Conservation (phyloP, 2,797 vertebrate species). For the Tachyglossus aculeatus region DNA sequence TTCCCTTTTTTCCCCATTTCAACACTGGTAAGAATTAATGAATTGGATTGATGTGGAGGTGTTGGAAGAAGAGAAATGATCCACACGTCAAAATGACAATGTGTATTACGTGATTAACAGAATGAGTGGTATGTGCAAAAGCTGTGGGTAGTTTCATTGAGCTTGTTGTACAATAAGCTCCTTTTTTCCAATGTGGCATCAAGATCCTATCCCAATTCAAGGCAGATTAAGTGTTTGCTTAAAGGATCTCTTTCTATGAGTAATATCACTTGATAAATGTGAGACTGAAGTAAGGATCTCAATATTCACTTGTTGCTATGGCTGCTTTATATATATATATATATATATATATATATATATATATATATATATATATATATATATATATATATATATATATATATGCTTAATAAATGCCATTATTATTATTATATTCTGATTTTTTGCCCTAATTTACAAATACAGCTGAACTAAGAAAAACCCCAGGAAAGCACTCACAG, state of each 20-base stretch:
- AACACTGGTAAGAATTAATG: slow-evolving; percentile 69
- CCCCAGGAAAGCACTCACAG: too few species aligned
- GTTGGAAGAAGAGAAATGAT: slow-evolving; percentile 74
- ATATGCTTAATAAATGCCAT: too few species aligned
- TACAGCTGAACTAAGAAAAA: too few species aligned
- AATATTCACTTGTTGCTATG: slow-evolving; percentile 44
- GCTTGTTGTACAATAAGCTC: slow-evolving; percentile 63
- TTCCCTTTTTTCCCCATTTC: slow-evolving; percentile 43
- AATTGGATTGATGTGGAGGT: slow-evolving; percentile 76
- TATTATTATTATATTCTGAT: too few species aligned
- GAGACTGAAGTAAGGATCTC: slow-evolving; percentile 57
- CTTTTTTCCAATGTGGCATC: slow-evolving; percentile 58
- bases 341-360: too few species aligned
- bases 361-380: too few species aligned
- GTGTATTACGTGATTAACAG: slow-evolving; percentile 74
- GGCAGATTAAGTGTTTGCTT: slow-evolving; percentile 67
- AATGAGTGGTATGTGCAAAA: slow-evolving; percentile 70
- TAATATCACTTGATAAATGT: slow-evolving; percentile 58
- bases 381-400: too few species aligned
- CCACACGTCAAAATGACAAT: slow-evolving; percentile 81
- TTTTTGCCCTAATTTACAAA: background rate
- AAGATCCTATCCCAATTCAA: slow-evolving; percentile 69
- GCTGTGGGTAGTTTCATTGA: slow-evolving; percentile 64
- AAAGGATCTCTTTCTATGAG: slow-evolving; percentile 65
- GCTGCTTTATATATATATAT: slow-evolving; percentile 32